These are phyloP conservation scores for Irena cyanogastra DNA, from an alignment of 2,113 vertebrate genomes.

Conservation along the genomic window DNA sequence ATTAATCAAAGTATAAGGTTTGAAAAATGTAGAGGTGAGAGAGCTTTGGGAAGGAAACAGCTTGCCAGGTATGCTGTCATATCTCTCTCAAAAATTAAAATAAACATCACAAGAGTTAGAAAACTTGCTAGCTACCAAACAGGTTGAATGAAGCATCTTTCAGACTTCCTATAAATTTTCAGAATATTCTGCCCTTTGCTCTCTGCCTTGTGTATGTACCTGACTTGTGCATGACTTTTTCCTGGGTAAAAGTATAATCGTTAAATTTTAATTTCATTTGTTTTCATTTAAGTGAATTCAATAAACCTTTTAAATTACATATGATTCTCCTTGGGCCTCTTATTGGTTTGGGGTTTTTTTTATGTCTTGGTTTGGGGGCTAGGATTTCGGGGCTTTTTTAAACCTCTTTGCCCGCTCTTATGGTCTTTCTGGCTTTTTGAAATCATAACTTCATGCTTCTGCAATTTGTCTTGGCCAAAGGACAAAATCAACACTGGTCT, in stretches of 20 bases:
- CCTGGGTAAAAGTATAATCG: background rate
- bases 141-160: background rate
- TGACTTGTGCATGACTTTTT: background rate
- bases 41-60: background rate
- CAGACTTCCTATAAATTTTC: background rate
- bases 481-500: background rate
- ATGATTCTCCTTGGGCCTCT: background rate
- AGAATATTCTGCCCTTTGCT: background rate
- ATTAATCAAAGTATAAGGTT: conserved; percentile 66
- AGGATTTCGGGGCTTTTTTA: background rate
- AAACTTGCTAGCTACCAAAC: background rate
- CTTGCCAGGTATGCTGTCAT: background rate
- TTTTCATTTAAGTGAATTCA: background rate
- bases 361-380: background rate
- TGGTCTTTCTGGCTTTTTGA: background rate
- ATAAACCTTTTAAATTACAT: background rate
- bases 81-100: background rate
- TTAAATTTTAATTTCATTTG: background rate
- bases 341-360: background rate
- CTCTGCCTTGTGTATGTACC: background rate
- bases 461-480: background rate
- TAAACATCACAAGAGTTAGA: background rate
- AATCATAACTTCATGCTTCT: background rate
- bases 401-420: background rate
- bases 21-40: conserved; percentile 2